Conservation (phyloP, 2,888 invertebrate species). For the Ellobium chinense region DNA sequence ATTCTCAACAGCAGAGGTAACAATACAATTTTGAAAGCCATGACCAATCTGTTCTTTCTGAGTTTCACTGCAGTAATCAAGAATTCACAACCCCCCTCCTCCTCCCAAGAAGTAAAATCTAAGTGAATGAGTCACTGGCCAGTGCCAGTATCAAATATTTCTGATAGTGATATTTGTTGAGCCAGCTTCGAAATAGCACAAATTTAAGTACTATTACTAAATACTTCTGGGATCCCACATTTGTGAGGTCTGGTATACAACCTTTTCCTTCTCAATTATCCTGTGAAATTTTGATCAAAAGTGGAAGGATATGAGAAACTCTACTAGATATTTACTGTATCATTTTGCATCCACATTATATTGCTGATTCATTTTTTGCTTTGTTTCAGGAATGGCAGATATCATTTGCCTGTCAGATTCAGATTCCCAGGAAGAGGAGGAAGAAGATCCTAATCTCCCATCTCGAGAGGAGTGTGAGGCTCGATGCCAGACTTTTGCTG, state of each 20-base stretch:
- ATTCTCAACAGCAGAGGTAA: no score
- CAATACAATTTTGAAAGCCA: no score
- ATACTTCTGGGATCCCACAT: no score
- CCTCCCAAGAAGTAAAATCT: no score
- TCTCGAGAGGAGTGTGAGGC: constrained; percentile 78
- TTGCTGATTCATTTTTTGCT: background rate
- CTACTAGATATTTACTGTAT: background rate
- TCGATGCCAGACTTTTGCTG: constrained; percentile 80
- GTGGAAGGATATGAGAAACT: background rate
- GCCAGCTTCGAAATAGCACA: no score
- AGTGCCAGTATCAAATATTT: no score
- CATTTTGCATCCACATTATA: background rate
- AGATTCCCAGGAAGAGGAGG: constrained; percentile 20
- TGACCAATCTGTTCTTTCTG: no score
- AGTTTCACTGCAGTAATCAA: no score
- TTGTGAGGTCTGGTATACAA: background rate
- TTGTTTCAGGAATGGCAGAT: background rate
- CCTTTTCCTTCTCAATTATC: background rate
- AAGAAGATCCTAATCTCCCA: constrained; percentile 67
- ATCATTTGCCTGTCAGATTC: background rate
- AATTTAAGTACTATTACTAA: no score
- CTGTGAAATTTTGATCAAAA: background rate
- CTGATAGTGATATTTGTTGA: no score
- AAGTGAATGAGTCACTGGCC: no score
- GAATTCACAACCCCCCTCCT: no score